Conservation (phyloP, 2,113 vertebrate species). For the Alces alces region DNA sequence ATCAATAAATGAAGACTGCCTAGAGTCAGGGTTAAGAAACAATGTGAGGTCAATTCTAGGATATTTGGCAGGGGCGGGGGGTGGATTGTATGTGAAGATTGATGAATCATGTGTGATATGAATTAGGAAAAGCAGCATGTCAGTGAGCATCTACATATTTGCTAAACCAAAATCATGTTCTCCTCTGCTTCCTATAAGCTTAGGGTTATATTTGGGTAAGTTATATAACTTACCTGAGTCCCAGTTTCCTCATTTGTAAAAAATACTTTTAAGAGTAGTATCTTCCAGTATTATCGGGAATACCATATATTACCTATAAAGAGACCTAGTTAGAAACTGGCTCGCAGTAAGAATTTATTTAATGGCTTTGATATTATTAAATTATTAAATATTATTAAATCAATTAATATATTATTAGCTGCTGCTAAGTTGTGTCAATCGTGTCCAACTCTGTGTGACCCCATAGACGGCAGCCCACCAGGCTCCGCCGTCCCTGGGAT, state of each 20-base stretch:
- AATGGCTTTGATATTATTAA: background rate
- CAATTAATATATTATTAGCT: background rate
- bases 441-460: background rate
- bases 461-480: background rate
- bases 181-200: background rate
- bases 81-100: background rate
- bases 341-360: background rate
- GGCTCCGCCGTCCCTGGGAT: background rate
- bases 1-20: slow-evolving; percentile 40
- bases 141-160: background rate
- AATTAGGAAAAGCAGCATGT: background rate
- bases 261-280: background rate
- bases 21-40: background rate
- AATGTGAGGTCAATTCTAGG: background rate
- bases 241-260: background rate
- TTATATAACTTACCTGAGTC: background rate
- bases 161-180: background rate
- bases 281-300: background rate
- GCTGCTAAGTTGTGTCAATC: background rate
- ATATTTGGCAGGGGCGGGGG: background rate
- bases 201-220: background rate
- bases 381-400: background rate
- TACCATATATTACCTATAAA: background rate
- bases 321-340: background rate
- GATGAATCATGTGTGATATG: background rate